Evolutionary conservation across 2,888 invertebrate genomes (phyloP).

Genomic region (Neoitamus cyanurus): DNA sequence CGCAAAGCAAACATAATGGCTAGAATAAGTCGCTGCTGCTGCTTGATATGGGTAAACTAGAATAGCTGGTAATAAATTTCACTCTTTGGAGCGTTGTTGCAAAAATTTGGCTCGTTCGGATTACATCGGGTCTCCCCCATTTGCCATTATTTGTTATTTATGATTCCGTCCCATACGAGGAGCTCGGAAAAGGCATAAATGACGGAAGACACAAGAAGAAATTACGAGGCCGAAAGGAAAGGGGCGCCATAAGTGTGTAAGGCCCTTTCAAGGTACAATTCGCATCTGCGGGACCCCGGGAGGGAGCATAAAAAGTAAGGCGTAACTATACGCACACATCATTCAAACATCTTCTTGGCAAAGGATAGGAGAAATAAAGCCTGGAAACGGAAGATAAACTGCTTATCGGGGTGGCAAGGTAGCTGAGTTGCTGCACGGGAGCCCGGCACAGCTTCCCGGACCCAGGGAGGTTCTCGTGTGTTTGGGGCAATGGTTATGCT

Average conservation of each 20-base stretch:
- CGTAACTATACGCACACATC: neutral
- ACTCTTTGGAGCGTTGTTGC: neutral
- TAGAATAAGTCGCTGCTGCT: neutral
- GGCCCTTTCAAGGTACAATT: neutral
- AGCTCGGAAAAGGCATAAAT: neutral
- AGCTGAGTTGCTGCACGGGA: neutral
- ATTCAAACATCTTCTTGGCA: neutral
- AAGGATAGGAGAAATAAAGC: slow-evolving; percentile 44
- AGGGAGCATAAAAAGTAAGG: neutral
- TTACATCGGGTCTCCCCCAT: neutral
- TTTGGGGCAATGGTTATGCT: neutral
- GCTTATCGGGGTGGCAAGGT: slow-evolving; percentile 55
- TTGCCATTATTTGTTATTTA: slow-evolving; percentile 1
- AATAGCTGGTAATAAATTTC: neutral
- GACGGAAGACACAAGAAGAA: neutral
- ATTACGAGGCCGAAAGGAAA: neutral
- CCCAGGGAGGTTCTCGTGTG: neutral
- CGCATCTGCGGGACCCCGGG: neutral
- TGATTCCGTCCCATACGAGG: neutral
- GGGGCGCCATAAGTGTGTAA: neutral
- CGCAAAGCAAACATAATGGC: neutral
- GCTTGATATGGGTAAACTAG: neutral
- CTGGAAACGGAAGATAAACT: slow-evolving; percentile 61
- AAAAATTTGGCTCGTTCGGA: neutral
- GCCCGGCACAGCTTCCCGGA: neutral